Percentiles rank a stretch among this genome's conserved stretches.
These are phyloP conservation scores for Tachysurus vachellii DNA, from an alignment of 2,113 vertebrate species.

Conservation along the genomic window DNA sequence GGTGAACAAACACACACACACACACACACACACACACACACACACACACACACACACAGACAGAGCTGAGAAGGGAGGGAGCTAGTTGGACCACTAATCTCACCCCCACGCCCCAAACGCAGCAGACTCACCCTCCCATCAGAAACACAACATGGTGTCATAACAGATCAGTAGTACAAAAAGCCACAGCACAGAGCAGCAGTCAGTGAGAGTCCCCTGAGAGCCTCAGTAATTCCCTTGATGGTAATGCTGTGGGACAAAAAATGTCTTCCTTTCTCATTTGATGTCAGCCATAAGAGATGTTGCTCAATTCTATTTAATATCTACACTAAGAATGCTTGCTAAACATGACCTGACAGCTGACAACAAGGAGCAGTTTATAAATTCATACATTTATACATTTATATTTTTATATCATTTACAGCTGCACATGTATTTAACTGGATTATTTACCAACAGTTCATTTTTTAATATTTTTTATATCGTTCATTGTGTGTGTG, in stretches of 20 bases:
- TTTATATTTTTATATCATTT: constrained; percentile 50
- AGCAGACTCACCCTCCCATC: constrained; percentile 18
- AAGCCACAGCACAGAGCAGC: constrained; percentile 34
- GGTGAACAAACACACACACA: neutral
- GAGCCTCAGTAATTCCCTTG: constrained; percentile 56
- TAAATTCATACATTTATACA: constrained; percentile 28
- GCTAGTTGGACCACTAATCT: constrained; percentile 15
- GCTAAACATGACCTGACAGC: constrained; percentile 50
- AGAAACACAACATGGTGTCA: constrained; percentile 50
- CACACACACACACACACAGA: neutral
- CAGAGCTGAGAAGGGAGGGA: neutral
- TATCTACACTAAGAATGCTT: constrained; percentile 55
- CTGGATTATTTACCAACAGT: constrained; percentile 17
- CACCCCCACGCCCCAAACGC: neutral
- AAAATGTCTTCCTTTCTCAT: constrained; percentile 61
- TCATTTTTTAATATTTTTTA: neutral
- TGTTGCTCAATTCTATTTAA: constrained; percentile 56
- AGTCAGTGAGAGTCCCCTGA: constrained; percentile 42
- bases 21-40: neutral
- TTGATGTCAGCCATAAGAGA: constrained; percentile 66
- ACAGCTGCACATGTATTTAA: constrained; percentile 22
- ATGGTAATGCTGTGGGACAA: constrained; percentile 50
- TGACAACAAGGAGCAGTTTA: constrained; percentile 44
- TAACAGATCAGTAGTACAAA: constrained; percentile 57
- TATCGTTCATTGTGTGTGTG: constrained; percentile 39